Conservation (phyloP, 2,113 vertebrate species). For the Scomber colias region DNA sequence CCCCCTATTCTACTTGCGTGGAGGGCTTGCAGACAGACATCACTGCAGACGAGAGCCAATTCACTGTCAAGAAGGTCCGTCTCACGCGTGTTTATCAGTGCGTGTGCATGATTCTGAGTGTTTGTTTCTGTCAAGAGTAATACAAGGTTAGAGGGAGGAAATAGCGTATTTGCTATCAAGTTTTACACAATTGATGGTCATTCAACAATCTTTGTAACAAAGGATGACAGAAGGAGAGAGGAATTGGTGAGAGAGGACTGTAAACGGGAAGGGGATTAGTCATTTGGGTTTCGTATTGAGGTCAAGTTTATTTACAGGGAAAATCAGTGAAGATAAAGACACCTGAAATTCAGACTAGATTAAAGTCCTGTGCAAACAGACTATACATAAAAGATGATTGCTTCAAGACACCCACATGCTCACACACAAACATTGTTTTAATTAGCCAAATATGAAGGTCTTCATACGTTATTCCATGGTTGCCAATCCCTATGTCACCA, state of each 20-base stretch:
- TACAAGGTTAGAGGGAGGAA: constrained; percentile 40
- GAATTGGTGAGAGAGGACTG: background rate
- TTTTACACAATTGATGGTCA: constrained; percentile 39
- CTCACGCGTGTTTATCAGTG: constrained; percentile 32
- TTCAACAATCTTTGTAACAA: constrained; percentile 45
- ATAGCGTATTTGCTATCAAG: constrained; percentile 56
- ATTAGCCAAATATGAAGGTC: constrained; percentile 48
- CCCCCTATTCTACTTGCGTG: background rate
- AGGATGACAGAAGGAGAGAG: constrained; percentile 17
- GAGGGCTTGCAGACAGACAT: constrained; percentile 50
- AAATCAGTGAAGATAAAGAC: constrained; percentile 52
- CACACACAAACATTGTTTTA: constrained; percentile 37
- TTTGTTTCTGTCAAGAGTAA: constrained; percentile 58
- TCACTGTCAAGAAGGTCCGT: constrained; percentile 38
- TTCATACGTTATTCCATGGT: constrained; percentile 28
- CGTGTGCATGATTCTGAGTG: constrained; percentile 3
- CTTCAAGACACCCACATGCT: constrained; percentile 50
- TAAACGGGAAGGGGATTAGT: constrained; percentile 43
- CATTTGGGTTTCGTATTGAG: constrained; percentile 41
- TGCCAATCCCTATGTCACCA: background rate
- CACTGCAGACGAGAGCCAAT: constrained; percentile 55
- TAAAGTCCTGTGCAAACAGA: constrained; percentile 46
- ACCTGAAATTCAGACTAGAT: constrained; percentile 49
- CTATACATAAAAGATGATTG: constrained; percentile 57
- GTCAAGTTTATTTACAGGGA: constrained; percentile 63